Evolutionary conservation across 2,113 vertebrate genomes (phyloP).

Genomic region (Leptobrachium ailaonicum): DNA sequence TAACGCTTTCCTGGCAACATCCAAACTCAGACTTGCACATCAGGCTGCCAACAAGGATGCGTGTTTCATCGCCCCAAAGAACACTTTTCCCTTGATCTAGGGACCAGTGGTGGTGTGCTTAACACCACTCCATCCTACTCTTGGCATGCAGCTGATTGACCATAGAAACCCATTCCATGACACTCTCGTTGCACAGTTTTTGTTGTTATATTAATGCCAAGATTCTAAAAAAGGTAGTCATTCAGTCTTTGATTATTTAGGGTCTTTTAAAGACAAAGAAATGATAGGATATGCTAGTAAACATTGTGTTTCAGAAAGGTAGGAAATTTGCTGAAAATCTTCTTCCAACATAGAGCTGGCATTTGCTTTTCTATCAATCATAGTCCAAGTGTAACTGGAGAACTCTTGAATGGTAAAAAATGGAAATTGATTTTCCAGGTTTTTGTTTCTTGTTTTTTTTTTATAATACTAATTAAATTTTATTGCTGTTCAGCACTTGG

Average conservation of each 20-base stretch:
- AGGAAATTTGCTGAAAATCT: conserved; percentile 39
- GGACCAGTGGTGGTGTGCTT: too few species aligned
- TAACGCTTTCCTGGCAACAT: too few species aligned
- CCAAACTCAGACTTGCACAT: too few species aligned
- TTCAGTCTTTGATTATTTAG: neutral
- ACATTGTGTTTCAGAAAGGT: conserved; percentile 4
- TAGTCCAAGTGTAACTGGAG: neutral
- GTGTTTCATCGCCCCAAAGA: too few species aligned
- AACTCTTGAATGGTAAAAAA: neutral
- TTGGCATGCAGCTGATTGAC: too few species aligned
- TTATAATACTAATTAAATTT: neutral
- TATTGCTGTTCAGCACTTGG: neutral
- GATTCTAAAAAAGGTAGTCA: too few species aligned
- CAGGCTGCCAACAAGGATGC: too few species aligned
- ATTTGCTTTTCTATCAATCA: conserved; percentile 39
- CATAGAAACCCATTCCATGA: too few species aligned
- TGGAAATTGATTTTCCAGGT: neutral
- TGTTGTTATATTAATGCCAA: too few species aligned
- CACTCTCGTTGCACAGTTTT: too few species aligned
- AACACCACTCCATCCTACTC: too few species aligned
- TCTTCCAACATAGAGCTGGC: conserved; percentile 3
- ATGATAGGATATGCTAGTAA: conserved; percentile 14
- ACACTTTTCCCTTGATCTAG: too few species aligned
- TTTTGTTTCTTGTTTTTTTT: neutral
- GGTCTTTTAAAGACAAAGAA: conserved; percentile 19